These are phyloP conservation scores for Idaea biselata DNA, from an alignment of 2,888 invertebrate genomes.

Conservation along the genomic window DNA sequence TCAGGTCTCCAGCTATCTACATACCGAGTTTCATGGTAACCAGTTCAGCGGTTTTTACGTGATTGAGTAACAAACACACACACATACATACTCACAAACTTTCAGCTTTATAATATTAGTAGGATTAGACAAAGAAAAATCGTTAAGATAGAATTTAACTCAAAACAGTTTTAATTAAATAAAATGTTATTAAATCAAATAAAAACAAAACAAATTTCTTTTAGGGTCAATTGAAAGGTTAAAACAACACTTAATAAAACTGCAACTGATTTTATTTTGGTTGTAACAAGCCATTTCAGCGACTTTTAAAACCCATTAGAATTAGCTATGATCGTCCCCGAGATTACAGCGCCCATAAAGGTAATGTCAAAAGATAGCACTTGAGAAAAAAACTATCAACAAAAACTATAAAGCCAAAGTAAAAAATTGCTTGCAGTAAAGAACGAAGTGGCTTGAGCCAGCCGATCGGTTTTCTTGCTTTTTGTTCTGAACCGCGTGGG, in stretches of 20 bases:
- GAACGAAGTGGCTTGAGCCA: slow-evolving; percentile 57
- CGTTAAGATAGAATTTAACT: too few species aligned
- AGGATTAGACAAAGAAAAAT: too few species aligned
- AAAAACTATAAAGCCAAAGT: slow-evolving; percentile 70
- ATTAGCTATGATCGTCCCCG: slow-evolving; percentile 68
- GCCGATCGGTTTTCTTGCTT: slow-evolving; percentile 37
- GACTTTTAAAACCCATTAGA: slow-evolving; percentile 66
- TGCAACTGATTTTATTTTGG: slow-evolving; percentile 66
- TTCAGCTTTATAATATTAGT: too few species aligned
- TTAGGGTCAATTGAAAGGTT: slow-evolving; percentile 31
- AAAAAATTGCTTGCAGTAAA: slow-evolving; percentile 59
- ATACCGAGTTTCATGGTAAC: too few species aligned
- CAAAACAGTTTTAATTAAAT: too few species aligned
- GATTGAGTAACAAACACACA: too few species aligned
- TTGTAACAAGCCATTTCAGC: slow-evolving; percentile 50
- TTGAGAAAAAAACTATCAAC: slow-evolving; percentile 67
- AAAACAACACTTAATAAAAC: slow-evolving; percentile 47
- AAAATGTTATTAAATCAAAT: background rate
- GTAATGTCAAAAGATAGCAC: slow-evolving; percentile 72
- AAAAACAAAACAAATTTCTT: background rate
- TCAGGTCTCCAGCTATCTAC: too few species aligned
- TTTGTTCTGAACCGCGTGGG: slow-evolving; percentile 47
- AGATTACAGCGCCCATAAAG: slow-evolving; percentile 71
- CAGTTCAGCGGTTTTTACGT: too few species aligned
- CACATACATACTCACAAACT: too few species aligned